A percentile compares a stretch with the other conserved stretches of the same genome.
Conservation (phyloP, 1,140 invertebrate genomes). For the Drosophila malerkotliana region DNA sequence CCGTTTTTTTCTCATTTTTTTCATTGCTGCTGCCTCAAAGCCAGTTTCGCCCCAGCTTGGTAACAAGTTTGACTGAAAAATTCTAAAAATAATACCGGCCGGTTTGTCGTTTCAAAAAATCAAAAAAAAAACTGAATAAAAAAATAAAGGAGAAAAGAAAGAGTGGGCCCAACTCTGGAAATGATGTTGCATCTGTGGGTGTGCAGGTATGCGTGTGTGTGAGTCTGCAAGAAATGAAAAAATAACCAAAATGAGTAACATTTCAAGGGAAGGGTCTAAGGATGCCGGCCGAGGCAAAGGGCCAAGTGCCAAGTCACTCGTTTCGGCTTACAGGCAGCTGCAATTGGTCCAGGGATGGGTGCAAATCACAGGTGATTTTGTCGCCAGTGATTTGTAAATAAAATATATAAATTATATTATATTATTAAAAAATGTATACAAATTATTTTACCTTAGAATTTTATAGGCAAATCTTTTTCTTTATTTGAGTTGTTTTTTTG, state of each 20-base stretch:
- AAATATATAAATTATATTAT: not conserved
- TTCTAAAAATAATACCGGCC: constrained; percentile 81
- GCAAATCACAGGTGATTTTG: constrained; percentile 6
- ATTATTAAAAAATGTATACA: not conserved
- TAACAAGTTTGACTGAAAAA: constrained; percentile 79
- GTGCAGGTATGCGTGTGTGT: constrained; percentile 14
- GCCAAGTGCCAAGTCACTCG: constrained; percentile 76
- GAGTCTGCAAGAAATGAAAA: constrained; percentile 48
- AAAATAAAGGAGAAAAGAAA: constrained; percentile 37
- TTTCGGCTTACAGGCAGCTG: constrained; percentile 60
- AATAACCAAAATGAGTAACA: constrained; percentile 77
- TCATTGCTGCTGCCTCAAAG: constrained; percentile 46
- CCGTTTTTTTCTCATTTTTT: constrained; percentile 11
- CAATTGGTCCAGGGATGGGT: constrained; percentile 47
- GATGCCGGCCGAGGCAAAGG: constrained; percentile 44
- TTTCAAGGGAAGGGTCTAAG: constrained; percentile 69
- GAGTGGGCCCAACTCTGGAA: constrained; percentile 54
- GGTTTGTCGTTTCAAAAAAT: constrained; percentile 72
- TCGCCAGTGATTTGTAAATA: not conserved
- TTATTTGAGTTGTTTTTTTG: too few species aligned
- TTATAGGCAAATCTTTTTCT: not conserved
- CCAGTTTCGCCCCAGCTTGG: constrained; percentile 66
- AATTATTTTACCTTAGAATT: too few species aligned
- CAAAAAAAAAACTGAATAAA: constrained; percentile 32
- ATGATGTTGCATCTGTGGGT: constrained; percentile 44